phyloP scores from a whole-genome alignment of 2,113 vertebrate genomes.

The Columbina picui region DNA sequence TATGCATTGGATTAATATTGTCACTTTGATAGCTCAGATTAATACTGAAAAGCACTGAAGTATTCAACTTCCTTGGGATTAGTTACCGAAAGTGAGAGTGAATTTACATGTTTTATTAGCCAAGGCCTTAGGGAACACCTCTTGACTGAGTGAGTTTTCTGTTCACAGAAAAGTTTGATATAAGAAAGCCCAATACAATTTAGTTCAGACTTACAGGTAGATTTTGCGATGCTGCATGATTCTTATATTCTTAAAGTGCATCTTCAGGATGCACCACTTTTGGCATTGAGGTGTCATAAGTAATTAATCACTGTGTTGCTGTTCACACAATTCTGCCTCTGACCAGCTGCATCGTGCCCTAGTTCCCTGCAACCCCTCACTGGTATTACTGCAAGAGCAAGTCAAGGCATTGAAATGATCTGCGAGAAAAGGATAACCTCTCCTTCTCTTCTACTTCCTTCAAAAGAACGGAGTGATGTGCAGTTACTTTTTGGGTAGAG shows the following conservation, averaged over 20 bases:
- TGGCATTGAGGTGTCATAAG: neutral
- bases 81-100: neutral
- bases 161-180: neutral
- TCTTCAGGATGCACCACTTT: neutral
- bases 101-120: neutral
- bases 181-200: neutral
- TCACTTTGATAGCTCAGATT: neutral
- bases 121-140: neutral
- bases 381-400: neutral
- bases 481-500: neutral
- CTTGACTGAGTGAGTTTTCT: neutral
- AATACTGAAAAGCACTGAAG: neutral
- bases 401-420: neutral
- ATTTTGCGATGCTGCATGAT: neutral
- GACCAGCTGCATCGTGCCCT: neutral
- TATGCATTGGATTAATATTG: neutral
- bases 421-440: neutral
- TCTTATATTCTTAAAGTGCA: neutral
- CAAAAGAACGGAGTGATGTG: neutral
- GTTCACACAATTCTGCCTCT: neutral
- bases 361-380: neutral
- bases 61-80: neutral
- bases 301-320: neutral
- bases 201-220: neutral
- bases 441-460: neutral